Evolutionary conservation across 2,797 vertebrate species (phyloP), one percentile per base, ranked within the genome.

Genomic region (Coilia nasus): DNA sequence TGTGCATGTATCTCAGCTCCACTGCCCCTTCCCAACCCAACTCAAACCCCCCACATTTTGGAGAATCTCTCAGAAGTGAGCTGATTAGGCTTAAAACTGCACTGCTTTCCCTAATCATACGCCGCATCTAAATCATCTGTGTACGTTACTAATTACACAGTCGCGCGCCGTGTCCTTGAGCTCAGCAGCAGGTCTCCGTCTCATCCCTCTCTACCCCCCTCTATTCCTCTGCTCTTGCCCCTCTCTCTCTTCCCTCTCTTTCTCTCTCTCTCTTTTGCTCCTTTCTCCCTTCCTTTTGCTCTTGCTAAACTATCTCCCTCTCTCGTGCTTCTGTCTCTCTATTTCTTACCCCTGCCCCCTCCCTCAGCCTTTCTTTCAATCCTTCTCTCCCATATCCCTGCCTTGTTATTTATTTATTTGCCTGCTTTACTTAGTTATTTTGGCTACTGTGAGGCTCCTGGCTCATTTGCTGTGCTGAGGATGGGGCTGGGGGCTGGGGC

Each of bases 61-160:
- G 90, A 95, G 93, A 89, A 91, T 91, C 91, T 95, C 93, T 95
- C 92, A 94, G 94, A 94, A 95, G 93, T 95, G 94, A 93, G 93
- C 93, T 96, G 95, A 96, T 96, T 96, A 95, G 93, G 92, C 92
- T 91, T 91, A 92, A 94, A 93, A 94, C 94, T 90, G 91, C 94
- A 93, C 93, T 94, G 94, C 93, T 93, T 93, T 94, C 91, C 92
- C 93, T 96, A 95, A 96, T 96, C 94, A 95, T 94, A 95, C 94
- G 87, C 93, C 91, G 93, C 93, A 94, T 95, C 95, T 94, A 95
- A 95, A 95, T 96, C 94, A 95, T 95, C 94, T 95, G 95, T 96
- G 95, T 95, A 94, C 93, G 94, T 95, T 95, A 95, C 94, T 96
- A 95, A 96, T 96, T 95, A 95, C 94, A 91, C 90, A 93, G 95